Evolutionary conservation across 2,888 invertebrate genomes (phyloP).

Genomic region (Lapara coniferarum): DNA sequence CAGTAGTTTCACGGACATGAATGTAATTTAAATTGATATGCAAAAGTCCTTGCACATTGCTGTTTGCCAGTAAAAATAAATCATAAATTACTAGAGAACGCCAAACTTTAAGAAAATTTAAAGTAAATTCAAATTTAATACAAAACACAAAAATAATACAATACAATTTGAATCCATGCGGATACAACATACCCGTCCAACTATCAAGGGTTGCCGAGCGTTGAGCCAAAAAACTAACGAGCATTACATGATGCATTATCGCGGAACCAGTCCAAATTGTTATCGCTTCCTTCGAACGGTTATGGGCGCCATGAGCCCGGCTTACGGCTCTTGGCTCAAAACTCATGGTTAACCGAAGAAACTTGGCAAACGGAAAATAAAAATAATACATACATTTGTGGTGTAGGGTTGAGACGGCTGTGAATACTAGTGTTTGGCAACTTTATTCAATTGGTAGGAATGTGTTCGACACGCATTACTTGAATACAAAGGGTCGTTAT

Average conservation of each 20-base stretch:
- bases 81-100: no score
- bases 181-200: background rate
- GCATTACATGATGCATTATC: constrained; percentile 26
- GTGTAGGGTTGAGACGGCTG: background rate
- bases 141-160: background rate
- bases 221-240: constrained; percentile 24
- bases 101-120: no score
- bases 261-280: constrained; percentile 26
- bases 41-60: no score
- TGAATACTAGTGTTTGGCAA: background rate
- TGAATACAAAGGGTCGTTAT: no score
- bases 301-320: constrained; percentile 14
- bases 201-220: constrained; percentile 10
- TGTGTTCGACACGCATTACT: no score
- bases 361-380: constrained; percentile 17
- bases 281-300: constrained; percentile 26
- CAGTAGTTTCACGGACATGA: no score
- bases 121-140: no score
- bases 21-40: no score
- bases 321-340: constrained; percentile 18
- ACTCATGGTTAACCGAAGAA: constrained; percentile 15
- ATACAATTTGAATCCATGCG: background rate
- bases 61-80: background rate
- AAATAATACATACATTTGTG: constrained; percentile 5
- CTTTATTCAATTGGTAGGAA: no score